Evolutionary conservation across 2,888 invertebrate species (phyloP).

Genomic region (Trachelus troglodyta): DNA sequence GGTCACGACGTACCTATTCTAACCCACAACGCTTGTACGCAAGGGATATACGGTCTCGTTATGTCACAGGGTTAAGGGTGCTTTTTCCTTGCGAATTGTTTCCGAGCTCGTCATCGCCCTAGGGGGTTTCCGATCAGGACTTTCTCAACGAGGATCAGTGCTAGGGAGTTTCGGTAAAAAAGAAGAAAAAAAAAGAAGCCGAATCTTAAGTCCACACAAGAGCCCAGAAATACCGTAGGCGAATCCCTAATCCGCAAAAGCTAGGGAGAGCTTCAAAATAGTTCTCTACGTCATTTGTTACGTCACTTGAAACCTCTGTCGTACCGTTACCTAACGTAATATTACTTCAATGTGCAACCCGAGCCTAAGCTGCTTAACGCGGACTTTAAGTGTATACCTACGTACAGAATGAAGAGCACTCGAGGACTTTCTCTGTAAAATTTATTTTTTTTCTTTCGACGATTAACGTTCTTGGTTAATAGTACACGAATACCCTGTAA

Average conservation of each 20-base stretch:
- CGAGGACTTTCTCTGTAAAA: slow-evolving; percentile 9
- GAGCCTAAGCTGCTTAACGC: slow-evolving; percentile 2
- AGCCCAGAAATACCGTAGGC: background rate
- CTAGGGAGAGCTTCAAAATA: too few species aligned
- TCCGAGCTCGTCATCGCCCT: slow-evolving; percentile 10
- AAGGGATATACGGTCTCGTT: slow-evolving; percentile 13
- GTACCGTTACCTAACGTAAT: background rate
- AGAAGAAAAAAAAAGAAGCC: background rate
- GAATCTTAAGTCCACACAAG: background rate
- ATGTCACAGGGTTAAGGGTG: slow-evolving; percentile 15
- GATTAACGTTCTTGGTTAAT: slow-evolving; percentile 23
- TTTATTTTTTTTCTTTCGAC: slow-evolving; percentile 14
- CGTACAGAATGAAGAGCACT: slow-evolving; percentile 6
- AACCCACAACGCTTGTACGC: slow-evolving; percentile 21
- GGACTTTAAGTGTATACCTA: slow-evolving; percentile 9
- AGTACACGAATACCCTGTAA: slow-evolving; percentile 15
- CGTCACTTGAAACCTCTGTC: background rate
- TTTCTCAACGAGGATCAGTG: slow-evolving; percentile 1
- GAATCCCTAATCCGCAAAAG: background rate
- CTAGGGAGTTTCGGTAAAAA: background rate
- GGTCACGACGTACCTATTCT: slow-evolving; percentile 17
- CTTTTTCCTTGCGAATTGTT: slow-evolving; percentile 20
- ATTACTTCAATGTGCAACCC: background rate
- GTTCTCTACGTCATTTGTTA: background rate
- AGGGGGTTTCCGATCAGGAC: slow-evolving; percentile 16